Conservation (phyloP, 1,140 invertebrate species). For the Drosophila bifasciata region DNA sequence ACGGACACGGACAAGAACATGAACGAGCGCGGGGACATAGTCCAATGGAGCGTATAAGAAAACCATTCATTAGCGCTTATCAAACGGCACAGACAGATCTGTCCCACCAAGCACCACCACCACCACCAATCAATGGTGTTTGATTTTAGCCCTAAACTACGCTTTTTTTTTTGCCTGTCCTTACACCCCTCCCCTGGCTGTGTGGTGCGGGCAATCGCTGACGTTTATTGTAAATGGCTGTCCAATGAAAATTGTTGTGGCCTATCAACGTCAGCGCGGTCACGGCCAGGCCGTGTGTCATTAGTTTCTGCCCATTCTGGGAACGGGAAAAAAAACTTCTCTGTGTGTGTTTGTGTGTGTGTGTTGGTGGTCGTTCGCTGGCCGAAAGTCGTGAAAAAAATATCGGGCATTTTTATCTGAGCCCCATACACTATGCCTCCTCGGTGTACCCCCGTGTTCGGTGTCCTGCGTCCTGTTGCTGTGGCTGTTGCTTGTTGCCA, state of each 20-base stretch:
- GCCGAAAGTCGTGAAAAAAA: conserved; percentile 59
- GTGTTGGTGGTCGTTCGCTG: conserved; percentile 4
- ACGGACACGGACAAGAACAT: conserved; percentile 15
- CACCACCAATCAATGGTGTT: conserved; percentile 54
- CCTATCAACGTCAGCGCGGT: conserved; percentile 78
- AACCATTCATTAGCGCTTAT: conserved; percentile 82
- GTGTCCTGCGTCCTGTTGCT: conserved; percentile 34
- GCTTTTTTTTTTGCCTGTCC: too few species aligned
- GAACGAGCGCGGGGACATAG: conserved; percentile 37
- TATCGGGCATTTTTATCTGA: conserved; percentile 71
- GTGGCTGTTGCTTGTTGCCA: conserved; percentile 59
- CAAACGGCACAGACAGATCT: conserved; percentile 65
- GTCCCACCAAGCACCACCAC: conserved; percentile 22
- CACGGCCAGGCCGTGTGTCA: conserved; percentile 70
- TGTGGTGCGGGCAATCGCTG: conserved; percentile 70
- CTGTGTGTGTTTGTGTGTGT: conserved; percentile 30
- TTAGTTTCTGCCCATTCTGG: conserved; percentile 48
- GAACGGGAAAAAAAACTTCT: conserved; percentile 56
- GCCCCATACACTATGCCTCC: conserved; percentile 25
- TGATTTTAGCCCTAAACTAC: conserved; percentile 73
- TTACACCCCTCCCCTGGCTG: too few species aligned
- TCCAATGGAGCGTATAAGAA: conserved; percentile 79
- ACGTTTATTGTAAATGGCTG: conserved; percentile 82
- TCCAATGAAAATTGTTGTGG: conserved; percentile 82
- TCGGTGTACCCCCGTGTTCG: background rate